A percentile compares a stretch with the other conserved stretches of the same genome.
Evolutionary conservation across 2,888 invertebrate genomes (phyloP).

Genomic region (Metacarcinus magister): DNA sequence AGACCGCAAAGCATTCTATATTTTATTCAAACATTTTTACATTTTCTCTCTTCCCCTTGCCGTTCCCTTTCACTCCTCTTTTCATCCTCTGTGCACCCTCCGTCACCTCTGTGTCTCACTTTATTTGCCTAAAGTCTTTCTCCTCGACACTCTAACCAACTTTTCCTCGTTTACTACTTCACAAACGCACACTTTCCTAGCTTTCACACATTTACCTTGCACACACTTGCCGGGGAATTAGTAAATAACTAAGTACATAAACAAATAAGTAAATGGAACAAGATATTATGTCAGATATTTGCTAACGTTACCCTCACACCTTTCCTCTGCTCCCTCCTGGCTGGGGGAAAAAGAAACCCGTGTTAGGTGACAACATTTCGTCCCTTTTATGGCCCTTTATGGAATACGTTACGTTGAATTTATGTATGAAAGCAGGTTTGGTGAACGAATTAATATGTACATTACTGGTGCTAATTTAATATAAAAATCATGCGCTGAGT

Average conservation of each 20-base stretch:
- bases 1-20: neutral
- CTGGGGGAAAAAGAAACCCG: neutral
- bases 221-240: neutral
- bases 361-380: neutral
- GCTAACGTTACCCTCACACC: neutral
- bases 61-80: conserved; percentile 8
- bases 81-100: conserved; percentile 36
- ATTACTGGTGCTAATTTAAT: neutral
- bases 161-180: neutral
- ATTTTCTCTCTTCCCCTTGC: neutral
- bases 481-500: neutral
- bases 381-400: neutral
- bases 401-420: neutral
- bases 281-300: neutral
- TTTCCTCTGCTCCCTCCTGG: neutral
- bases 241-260: neutral
- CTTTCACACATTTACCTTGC: neutral
- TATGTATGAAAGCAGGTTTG: neutral
- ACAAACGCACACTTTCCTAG: neutral
- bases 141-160: neutral
- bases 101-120: conserved; percentile 42
- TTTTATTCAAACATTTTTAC: conserved; percentile 19
- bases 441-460: neutral
- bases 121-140: neutral
- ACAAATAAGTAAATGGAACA: neutral